Evolutionary conservation across 2,797 vertebrate genomes (phyloP), one percentile per base, ranked within the genome.

Genomic region (Microchirus variegatus): DNA sequence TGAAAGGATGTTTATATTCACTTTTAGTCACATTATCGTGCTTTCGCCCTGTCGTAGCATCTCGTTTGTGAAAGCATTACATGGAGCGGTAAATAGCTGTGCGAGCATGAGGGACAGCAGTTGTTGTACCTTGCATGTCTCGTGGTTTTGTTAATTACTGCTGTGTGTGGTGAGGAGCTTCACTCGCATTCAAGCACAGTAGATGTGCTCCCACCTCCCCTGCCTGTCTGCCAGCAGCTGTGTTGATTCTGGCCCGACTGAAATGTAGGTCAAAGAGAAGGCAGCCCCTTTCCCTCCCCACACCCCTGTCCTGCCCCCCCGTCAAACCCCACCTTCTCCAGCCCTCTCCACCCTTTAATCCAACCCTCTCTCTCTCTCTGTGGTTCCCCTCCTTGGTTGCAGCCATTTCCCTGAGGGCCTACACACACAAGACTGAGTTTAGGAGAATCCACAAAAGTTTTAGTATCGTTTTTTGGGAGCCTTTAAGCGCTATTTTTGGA

Each of bases 221-320:
- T 43, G 73, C 37, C 63, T 46, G 73, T 36, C 63, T 44, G 49
- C 73, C 55, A 66, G 77, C 85, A 81, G 84, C 80, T 85, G 66
- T 83, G 84, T 86, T 79, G 81, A 85, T 70, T 81, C 66, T 85
- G 85, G 59, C 75, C 75, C 70, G 64, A 78, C 67, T 80, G 67
- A 80, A 90, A 92, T 90, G 85, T 90, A 89, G 90, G 90, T 91
- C 90, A 91, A 52, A 78, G 73, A 79, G 64, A 75, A 78, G 52
- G 40, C 74, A 56, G 59, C 70, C 73, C 77, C 66, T 19, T 51
- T 51, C 38, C 37, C 53, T 43, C 36, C 60, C 47, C 52, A 42
- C 46, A 55, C 45, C 37, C 63, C 72, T 46, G 10, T 52, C 53
- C 7, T 11, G 15, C 31, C 55, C 59, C 63, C 55, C 59, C n/a